phyloP scores from a whole-genome alignment of 2,888 invertebrate species.

The Zygaena filipendulae region DNA sequence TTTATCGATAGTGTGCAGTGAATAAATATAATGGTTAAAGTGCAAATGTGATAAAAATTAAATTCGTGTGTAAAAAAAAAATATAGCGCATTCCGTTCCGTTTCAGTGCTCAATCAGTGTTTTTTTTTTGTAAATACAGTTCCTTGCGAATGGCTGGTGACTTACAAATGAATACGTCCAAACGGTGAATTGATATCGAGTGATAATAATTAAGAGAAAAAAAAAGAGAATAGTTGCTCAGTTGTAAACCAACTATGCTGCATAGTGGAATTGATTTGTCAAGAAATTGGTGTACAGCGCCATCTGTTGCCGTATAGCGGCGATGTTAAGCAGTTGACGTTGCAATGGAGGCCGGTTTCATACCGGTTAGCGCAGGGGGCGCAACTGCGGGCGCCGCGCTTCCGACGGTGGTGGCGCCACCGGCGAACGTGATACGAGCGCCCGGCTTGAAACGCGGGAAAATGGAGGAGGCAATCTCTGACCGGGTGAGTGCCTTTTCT shows the following conservation, averaged over 20 bases:
- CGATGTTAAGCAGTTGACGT: conserved; percentile 27
- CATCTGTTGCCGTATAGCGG: conserved; percentile 38
- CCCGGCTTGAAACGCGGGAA: conserved; percentile 83
- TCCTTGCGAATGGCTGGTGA: conserved; percentile 46
- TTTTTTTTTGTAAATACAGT: too few species aligned
- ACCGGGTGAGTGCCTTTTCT: conserved; percentile 86
- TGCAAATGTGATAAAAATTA: too few species aligned
- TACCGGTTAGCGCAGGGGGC: conserved; percentile 39
- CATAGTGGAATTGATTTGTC: conserved; percentile 14
- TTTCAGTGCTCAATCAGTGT: too few species aligned
- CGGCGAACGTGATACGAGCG: conserved; percentile 77
- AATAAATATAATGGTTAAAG: too few species aligned
- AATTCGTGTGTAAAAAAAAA: too few species aligned
- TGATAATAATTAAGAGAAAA: too few species aligned
- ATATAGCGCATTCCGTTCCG: too few species aligned
- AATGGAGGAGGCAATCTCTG: conserved; percentile 78
- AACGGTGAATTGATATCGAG: conserved; percentile 40
- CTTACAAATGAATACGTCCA: conserved; percentile 32
- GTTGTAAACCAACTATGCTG: conserved; percentile 3
- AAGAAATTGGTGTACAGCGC: conserved; percentile 22
- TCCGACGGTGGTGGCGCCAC: conserved; percentile 51
- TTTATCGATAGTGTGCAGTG: too few species aligned
- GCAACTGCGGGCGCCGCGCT: conserved; percentile 27
- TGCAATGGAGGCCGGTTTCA: conserved; percentile 59
- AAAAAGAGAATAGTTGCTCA: conserved; percentile 13